phyloP scores from a whole-genome alignment of 2,797 vertebrate species.

The Naso thynnoides region DNA sequence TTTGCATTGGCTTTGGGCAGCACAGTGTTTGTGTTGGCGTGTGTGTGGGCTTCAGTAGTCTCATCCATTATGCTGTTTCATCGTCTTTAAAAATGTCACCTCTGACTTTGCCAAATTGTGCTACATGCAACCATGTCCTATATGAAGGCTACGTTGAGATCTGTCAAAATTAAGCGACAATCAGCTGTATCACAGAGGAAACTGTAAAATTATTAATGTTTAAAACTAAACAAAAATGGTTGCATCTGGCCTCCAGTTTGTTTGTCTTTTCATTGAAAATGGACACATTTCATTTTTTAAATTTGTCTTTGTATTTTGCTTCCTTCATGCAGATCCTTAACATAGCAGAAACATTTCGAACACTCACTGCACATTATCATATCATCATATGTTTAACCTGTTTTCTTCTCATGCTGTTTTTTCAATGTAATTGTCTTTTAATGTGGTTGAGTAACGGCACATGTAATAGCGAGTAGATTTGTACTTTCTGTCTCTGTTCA shows the following conservation, averaged over 20 bases:
- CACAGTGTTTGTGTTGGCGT: constrained; percentile 52
- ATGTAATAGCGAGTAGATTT: constrained; percentile 3
- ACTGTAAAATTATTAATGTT: constrained; percentile 23
- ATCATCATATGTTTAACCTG: not conserved
- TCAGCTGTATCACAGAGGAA: constrained; percentile 2
- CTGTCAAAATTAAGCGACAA: constrained; percentile 24
- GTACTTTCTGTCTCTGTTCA: not conserved
- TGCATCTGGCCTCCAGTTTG: constrained; percentile 69
- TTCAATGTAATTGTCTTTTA: too few relatives aligned
- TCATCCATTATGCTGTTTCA: constrained; percentile 51
- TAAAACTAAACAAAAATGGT: constrained; percentile 52
- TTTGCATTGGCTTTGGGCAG: constrained; percentile 38
- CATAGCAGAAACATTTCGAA: constrained; percentile 8
- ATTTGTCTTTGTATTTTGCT: constrained; percentile 26
- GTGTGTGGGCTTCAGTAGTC: constrained; percentile 64
- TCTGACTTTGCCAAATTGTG: constrained; percentile 32
- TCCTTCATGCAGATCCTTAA: constrained; percentile 29
- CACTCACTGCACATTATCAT: constrained; percentile 29
- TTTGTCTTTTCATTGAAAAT: constrained; percentile 42
- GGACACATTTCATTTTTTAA: constrained; percentile 48
- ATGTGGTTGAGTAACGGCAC: constrained; percentile 19
- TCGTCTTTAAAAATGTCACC: constrained; percentile 51
- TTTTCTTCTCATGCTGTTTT: constrained; percentile 9
- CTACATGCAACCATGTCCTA: constrained; percentile 75
- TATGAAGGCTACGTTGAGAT: not conserved